Conservation (phyloP, 2,113 vertebrate species). For the Phyllostomus discolor region DNA sequence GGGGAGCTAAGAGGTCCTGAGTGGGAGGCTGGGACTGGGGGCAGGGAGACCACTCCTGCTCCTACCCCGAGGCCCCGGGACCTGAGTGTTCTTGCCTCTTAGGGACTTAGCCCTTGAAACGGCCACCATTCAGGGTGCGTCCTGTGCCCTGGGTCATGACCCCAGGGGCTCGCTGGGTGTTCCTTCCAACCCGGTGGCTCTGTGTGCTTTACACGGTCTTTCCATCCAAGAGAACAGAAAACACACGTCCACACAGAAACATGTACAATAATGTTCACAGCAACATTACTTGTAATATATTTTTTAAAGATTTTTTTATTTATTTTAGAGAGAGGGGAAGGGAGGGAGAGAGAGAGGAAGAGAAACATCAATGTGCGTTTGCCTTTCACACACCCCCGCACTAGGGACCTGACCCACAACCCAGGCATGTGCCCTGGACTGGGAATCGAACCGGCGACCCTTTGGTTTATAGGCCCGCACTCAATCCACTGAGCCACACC, state of each 20-base stretch:
- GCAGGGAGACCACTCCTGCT: neutral
- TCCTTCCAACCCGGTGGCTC: neutral
- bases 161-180: neutral
- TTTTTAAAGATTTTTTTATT: too few relatives aligned
- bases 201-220: neutral
- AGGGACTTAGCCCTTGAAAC: neutral
- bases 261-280: neutral
- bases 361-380: too few relatives aligned
- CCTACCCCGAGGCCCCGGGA: neutral
- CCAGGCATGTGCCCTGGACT: too few relatives aligned
- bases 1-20: neutral
- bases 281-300: neutral
- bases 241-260: neutral
- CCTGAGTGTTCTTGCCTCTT: neutral
- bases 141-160: neutral
- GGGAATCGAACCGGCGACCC: too few relatives aligned
- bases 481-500: too few relatives aligned
- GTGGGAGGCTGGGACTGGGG: neutral
- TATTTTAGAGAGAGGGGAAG: too few relatives aligned
- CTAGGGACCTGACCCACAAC: too few relatives aligned
- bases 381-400: too few relatives aligned
- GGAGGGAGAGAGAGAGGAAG: too few relatives aligned
- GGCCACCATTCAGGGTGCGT: too few relatives aligned
- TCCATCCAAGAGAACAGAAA: neutral
- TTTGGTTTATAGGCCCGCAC: too few relatives aligned